Base-by-base conservation (phyloP, 2,113 vertebrate genomes). In the Lipophrys pholis region DNA sequence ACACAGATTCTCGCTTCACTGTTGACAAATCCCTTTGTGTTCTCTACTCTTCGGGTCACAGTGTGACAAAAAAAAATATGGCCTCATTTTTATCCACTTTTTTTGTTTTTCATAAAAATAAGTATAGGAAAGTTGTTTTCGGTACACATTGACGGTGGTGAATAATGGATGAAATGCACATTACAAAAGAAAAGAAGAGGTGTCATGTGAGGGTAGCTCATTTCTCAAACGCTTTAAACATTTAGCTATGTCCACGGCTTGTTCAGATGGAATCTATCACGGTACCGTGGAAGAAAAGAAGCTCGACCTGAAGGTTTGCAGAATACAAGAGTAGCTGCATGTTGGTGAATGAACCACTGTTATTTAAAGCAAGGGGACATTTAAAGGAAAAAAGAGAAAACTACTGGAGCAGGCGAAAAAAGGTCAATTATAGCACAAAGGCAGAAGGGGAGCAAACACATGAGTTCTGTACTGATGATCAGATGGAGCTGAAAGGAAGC, bases 161-260 rank as follows among this genome's bases (percentile, higher is more conserved):
- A 76, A 68, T 62, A 76, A 76, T 76, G 49, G 46, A 72, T 67
- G 57, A 51, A 8, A 49, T 61, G 55, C 67, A 76, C 51, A 40
- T 57, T 17, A 36, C 51, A 76, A 49, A 70, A 66, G 48, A 52
- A 58, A 54, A 30, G n/a, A n/a, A n/a, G 21, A 30, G 21, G 21
- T 30, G 64, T 49, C 10, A 58, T 54, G 40, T 12, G 15, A 49
- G 16, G n/a, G 5, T 7, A 21, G 17, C 16, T 14, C 59, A 8
- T 43, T 12, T 59, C 54, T 53, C 16, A 21, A 46, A 39, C 40
- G 30, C 21, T 15, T 6, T 7, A 45, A 48, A 15, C 5, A 61
- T 36, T 21, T 2, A 43, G 17, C 15, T 52, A 11, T 15, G 40
- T 45, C 12, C 54, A 41, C 16, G n/a, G 51, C 56, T n/a, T 10